Evolutionary conservation across 35 echinoderm and acorn worm genomes (phyloP), one percentile per base, ranked within the genome.

Genomic region (Patiria miniata): DNA sequence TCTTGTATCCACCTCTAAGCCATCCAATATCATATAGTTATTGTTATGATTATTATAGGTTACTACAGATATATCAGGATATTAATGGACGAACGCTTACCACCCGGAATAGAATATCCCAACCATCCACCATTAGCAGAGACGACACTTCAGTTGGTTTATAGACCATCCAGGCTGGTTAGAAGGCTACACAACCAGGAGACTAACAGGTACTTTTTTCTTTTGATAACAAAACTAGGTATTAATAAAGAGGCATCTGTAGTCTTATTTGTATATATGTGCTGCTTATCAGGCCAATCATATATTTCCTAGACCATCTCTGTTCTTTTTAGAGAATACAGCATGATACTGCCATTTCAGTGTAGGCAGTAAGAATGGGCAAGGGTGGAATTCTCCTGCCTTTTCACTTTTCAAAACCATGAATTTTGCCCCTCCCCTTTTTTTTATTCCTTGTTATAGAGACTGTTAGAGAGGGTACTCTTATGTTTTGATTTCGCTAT

Each of bases 11-110:
- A n/a, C n/a, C n/a, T n/a, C n/a, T n/a, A n/a, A n/a, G n/a, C n/a
- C n/a, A n/a, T n/a, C n/a, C n/a, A n/a, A n/a, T n/a, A n/a, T n/a
- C n/a, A n/a, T n/a, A n/a, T n/a, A n/a, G n/a, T n/a, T n/a, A n/a
- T n/a, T n/a, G n/a, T n/a, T n/a, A 19, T 16, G 30, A 1, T 83
- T n/a, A 1, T 83, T 78, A 15, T 50, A 94, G 92, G 87, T 89
- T 94, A 94, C 55, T 94, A 86, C 78, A 22, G 61, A 28, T 51
- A 61, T 54, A 21, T 94, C 6, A 54, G 92, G 29, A 8, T 26
- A 56, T 83, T 94, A 18, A 78, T 94, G 33, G 78, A 89, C 53
- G 87, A 85, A 47, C 80, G 92, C 80, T 77, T 94, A 28, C 92
- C 92, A n/a, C 83, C 87, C 26, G 87, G 87, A n/a, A 81, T 94